Conservation (phyloP, 2,888 invertebrate genomes). For the Heliconius cydno region DNA sequence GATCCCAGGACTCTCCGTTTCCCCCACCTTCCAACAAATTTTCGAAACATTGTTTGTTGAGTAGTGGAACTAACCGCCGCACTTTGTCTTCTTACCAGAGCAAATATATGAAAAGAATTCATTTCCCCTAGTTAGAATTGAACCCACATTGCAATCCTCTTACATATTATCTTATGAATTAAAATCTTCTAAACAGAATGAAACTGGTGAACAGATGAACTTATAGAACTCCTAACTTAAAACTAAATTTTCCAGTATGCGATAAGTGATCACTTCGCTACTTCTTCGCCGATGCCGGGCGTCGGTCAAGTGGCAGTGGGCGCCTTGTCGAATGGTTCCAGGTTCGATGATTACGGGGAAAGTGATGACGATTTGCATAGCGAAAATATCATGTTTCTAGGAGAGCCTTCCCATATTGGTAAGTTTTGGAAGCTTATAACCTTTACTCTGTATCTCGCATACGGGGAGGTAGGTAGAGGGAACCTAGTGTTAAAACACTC, state of each 20-base stretch:
- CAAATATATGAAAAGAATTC: background rate
- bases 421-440: conserved; percentile 45
- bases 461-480: too few relatives aligned
- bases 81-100: background rate
- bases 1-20: too few relatives aligned
- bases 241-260: conserved; percentile 44
- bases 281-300: conserved; percentile 76
- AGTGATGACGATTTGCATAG: conserved; percentile 95
- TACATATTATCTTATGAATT: too few relatives aligned
- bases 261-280: conserved; percentile 78
- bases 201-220: too few relatives aligned
- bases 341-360: conserved; percentile 92
- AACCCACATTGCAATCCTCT: background rate
- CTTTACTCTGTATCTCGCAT: too few relatives aligned
- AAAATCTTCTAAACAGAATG: background rate
- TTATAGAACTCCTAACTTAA: background rate
- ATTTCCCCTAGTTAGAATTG: background rate
- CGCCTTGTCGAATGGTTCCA: conserved; percentile 85
- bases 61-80: background rate
- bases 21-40: background rate
- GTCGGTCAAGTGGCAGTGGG: conserved; percentile 72
- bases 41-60: background rate
- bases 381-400: conserved; percentile 93
- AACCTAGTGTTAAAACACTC: background rate
- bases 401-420: conserved; percentile 86